Conservation (phyloP, 2,113 vertebrate species). For the Cervus canadensis region DNA sequence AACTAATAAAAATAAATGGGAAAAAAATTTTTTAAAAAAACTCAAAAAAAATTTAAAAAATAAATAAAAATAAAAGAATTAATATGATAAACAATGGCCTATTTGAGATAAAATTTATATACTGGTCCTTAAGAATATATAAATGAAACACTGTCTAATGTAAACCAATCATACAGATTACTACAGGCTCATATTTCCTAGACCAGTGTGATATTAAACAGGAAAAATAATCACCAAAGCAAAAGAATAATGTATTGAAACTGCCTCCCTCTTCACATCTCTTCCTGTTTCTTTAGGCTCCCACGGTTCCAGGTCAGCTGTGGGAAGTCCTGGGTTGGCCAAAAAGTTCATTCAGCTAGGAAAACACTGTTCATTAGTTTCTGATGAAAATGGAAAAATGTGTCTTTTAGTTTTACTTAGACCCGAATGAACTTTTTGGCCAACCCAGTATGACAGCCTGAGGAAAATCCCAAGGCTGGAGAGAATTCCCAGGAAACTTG, state of each 20-base stretch:
- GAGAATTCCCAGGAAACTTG: background rate
- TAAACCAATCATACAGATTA: background rate
- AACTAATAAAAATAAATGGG: too few relatives aligned
- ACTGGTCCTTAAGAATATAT: background rate
- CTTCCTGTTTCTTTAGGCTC: background rate
- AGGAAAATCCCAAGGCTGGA: background rate
- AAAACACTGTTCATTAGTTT: background rate
- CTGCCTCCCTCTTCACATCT: background rate
- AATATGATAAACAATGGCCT: background rate
- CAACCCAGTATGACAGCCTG: background rate
- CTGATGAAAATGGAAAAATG: background rate
- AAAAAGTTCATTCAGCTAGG: background rate
- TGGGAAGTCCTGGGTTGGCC: background rate
- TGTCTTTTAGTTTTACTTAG: background rate
- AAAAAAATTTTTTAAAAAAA: too few relatives aligned
- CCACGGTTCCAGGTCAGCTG: background rate
- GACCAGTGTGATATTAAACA: background rate
- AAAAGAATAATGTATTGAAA: conserved; percentile 2
- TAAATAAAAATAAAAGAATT: background rate
- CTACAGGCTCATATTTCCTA: background rate
- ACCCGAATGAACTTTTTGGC: background rate
- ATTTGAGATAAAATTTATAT: background rate
- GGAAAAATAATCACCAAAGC: background rate
- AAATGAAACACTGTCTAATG: background rate
- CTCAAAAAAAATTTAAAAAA: too few relatives aligned